These are phyloP conservation scores for Gonocerus acuteangulatus DNA, from an alignment of 2,888 invertebrate genomes.

Conservation along the genomic window DNA sequence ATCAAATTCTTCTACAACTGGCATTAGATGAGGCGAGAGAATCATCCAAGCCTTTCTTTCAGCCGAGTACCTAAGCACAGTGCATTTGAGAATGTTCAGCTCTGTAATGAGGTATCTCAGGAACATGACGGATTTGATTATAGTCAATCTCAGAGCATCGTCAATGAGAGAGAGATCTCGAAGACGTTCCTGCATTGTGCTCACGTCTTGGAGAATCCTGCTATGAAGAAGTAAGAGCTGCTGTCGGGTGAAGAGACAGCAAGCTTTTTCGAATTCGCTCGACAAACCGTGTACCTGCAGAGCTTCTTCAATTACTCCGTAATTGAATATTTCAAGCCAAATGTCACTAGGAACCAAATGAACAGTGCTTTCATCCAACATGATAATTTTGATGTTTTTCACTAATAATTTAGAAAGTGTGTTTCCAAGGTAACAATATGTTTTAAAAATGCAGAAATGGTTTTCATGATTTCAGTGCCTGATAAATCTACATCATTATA, in stretches of 20 bases:
- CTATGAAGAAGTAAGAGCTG: background rate
- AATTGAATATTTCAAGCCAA: constrained; percentile 9
- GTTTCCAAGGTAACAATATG: too few species aligned
- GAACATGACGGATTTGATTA: constrained; percentile 1
- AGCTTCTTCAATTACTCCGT: background rate
- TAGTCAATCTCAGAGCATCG: background rate
- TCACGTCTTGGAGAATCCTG: background rate
- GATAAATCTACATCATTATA: too few species aligned
- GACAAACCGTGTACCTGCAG: constrained; percentile 1
- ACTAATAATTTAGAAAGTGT: too few species aligned
- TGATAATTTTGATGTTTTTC: too few species aligned
- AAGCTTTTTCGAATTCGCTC: background rate
- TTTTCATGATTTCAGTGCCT: too few species aligned
- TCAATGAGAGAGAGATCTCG: background rate
- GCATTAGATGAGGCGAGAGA: constrained; percentile 6
- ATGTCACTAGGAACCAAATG: constrained; percentile 3
- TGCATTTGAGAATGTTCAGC: background rate
- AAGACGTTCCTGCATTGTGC: background rate
- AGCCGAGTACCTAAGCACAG: background rate
- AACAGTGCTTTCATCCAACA: background rate
- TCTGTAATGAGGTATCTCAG: constrained; percentile 15
- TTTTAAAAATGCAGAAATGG: too few species aligned
- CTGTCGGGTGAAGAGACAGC: background rate
- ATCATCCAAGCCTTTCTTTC: background rate
- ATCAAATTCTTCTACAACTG: constrained; percentile 14